A percentile compares a stretch with the other conserved stretches of the same genome.
Conservation (phyloP, 2,113 vertebrate genomes). For the Seriola aureovittata region DNA sequence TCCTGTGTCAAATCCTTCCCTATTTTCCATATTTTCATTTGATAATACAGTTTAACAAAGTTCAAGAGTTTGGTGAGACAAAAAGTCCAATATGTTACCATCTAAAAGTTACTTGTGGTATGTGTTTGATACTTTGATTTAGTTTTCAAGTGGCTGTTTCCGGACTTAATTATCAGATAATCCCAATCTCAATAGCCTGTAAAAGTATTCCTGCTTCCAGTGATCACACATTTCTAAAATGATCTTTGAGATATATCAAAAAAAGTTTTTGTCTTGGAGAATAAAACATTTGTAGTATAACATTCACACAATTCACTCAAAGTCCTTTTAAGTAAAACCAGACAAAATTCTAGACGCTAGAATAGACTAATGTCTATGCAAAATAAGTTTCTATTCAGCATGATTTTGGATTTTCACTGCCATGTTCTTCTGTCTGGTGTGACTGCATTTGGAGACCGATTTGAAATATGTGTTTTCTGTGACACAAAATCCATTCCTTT, state of each 20-base stretch:
- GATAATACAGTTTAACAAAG: background rate
- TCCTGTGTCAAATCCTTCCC: too few species aligned
- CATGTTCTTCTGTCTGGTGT: background rate
- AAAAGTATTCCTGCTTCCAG: background rate
- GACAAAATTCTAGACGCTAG: background rate
- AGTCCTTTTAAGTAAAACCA: background rate
- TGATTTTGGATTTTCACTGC: background rate
- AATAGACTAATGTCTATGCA: background rate
- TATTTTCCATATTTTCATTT: too few species aligned
- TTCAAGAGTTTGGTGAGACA: background rate
- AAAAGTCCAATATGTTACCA: too few species aligned
- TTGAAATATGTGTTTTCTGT: background rate
- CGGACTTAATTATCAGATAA: background rate
- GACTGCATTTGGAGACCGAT: background rate
- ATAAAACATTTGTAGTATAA: too few species aligned
- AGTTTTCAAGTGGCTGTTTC: background rate
- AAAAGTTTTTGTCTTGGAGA: background rate
- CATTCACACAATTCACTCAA: background rate
- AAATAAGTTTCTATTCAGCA: background rate
- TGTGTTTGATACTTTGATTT: background rate
- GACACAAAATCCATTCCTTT: slow-evolving; percentile 2
- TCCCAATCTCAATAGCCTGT: background rate
- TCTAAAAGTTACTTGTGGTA: background rate
- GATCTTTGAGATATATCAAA: background rate
- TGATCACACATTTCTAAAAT: background rate